Base-by-base conservation (phyloP, 2,888 invertebrate species). In the Sipha maydis region DNA sequence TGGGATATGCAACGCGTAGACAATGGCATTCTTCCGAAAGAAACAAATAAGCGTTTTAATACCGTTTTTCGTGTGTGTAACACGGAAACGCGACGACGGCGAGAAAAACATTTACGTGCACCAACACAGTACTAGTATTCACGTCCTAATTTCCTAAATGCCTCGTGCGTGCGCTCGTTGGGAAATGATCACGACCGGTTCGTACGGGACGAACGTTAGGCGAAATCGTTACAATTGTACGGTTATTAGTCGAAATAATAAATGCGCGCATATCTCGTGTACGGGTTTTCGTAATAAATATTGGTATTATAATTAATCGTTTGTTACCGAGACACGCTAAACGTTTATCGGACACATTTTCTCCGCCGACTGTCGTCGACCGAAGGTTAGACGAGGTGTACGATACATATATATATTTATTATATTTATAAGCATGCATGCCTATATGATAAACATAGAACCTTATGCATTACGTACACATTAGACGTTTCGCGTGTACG, bases 11-110 rank as follows among this genome's bases (percentile, higher is more conserved):
- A 14, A 8, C 48, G 48, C 48, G 14, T 25, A 7, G 77, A 77
- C 77, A 77, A 77, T 48, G 28, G 28, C 77, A 77, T 77, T 77
- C 77, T 77, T 48, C 77, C 28, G 76, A 76, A 41, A 76, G 76
- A 3, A n/a, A 11, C 11, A 14, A 48, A 76, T n/a, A 48, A 2
- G 9, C 61, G 61, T 61, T 61, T 25, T 25, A 21, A 61, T 1
- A 19, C 14, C 61, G 61, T 61, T 61, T 61, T 61, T 25, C 61
- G 25, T 25, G 21, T 11, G 9, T 41, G 9, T 21, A 19, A 56
- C 21, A 56, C 17, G 21, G 21, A 56, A 56, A 54, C 3, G 56
- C 56, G 56, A 56, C 56, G 56, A 48, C 48, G 48, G 14, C 25
- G 61, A 61, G 61, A 61, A 61, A 48, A 61, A 61, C 61, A 25